Evolutionary conservation across 2,113 vertebrate genomes (phyloP), one percentile per base, ranked within the genome.

Genomic region (Hippocampus barbouri): DNA sequence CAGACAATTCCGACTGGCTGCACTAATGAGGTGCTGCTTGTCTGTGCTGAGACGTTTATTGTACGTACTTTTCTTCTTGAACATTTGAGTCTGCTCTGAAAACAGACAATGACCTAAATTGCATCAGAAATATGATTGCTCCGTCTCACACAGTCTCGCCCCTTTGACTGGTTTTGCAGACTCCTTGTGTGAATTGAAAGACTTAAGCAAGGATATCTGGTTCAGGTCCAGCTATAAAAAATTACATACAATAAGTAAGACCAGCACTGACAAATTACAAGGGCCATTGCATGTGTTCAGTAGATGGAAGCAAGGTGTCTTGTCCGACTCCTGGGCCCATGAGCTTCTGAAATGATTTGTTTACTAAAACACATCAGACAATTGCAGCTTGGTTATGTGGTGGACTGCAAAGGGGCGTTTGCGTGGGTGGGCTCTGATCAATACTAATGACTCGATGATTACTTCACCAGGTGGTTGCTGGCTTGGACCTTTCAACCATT

Each of bases 371-470:
- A 18, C 38, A 27, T 72, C 62, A 47, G 9, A 25, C 14, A 12
- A 27, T 14, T 16, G 11, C 41, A 23, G 45, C n/a, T 69, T 41
- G 40, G 8, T 57, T 40, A 53, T 16, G 53, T 23, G 20, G 12
- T 23, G 20, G 20, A 57, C 14, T 23, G 12, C 23, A 15, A n/a
- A 8, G 41, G 64, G 64, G 27, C 23, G 12, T 16, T 3, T 53
- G 0, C 62, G 73, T 70, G 62, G 66, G 78, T 0, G 21, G 41
- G 25, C 59, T n/a, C 9, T 56, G 79, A 85, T 88, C 82, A 76
- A 83, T 88, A 78, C 34, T 70, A 77, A 74, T 73, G 85, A 79
- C 75, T 78, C 79, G 73, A 49, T 85, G 40, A 78, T 82, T 81
- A 75, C 73, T 72, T 72, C 59, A 78, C 51, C 68, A 54, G 67